Evolutionary conservation across 2,888 invertebrate species (phyloP), one percentile per base, ranked within the genome.

Genomic region (Orthonevra nobilis): DNA sequence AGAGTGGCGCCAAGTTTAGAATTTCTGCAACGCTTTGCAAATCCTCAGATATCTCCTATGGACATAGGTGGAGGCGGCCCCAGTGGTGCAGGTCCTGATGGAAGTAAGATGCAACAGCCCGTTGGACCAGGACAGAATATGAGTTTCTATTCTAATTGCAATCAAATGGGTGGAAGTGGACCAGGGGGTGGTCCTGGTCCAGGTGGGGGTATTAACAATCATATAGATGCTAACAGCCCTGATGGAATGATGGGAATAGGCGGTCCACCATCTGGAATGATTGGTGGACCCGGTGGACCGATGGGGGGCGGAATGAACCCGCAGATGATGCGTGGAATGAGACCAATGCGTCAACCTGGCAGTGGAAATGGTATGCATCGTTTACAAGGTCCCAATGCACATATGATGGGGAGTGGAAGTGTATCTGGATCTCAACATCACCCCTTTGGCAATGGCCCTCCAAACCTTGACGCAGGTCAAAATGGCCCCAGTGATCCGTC

Each of bases 1-100:
- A 90, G 96, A 40, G 94, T 94, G 6, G 96, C 96, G 3, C 96
- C 96, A 34, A 95, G 96, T 89, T 90, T 97, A 81, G 96, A 97
- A 85, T 97, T 97, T 89, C 90, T 97, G 63, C 96, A 96, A 84
- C 92, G 97, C 70, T 97, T 95, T 85, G 94, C 96, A 14, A 95
- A 95, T 87, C 97, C 97, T 0, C 86, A 86, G 66, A 91, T 95
- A 89, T 82, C 84, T 2, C 73, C 82, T 0, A 79, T 83, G 82
- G 83, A 79, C 48, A 66, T 79, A 0, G 60, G 54, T 9, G 79
- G 79, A 2, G 82, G 82, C 19, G 83, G 83, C 2, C 63, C 84
- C 3, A 82, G 61, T 52, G 82, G 63, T 28, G 70, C 15, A 63
- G 56, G 84, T 7, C 81, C 64, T 15, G 85, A 86, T 28, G 74